These are phyloP conservation scores for Drosophila albomicans DNA, from an alignment of 1,140 invertebrate species.

Conservation along the genomic window DNA sequence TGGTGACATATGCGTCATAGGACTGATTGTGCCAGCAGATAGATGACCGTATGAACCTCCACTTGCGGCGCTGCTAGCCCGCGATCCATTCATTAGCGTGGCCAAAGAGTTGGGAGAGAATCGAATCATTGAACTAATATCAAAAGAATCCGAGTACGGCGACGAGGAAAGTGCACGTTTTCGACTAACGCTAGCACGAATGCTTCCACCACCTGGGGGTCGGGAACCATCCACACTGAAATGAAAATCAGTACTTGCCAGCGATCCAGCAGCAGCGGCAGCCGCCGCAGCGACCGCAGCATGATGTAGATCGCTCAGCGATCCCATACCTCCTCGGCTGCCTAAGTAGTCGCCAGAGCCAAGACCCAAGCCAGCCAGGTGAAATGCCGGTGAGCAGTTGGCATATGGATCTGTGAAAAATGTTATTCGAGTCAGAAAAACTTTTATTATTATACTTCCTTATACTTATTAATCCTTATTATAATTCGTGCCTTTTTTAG, in stretches of 20 bases:
- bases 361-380: slow-evolving; percentile 73
- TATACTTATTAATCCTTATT: too few species aligned
- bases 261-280: slow-evolving; percentile 85
- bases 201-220: slow-evolving; percentile 70
- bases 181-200: slow-evolving; percentile 90
- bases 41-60: slow-evolving; percentile 97
- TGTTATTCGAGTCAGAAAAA: background rate
- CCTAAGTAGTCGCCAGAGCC: slow-evolving; percentile 77
- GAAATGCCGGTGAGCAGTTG: slow-evolving; percentile 72
- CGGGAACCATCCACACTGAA: slow-evolving; percentile 90
- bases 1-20: slow-evolving; percentile 88
- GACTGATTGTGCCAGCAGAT: slow-evolving; percentile 89
- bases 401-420: slow-evolving; percentile 68
- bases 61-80: slow-evolving; percentile 92
- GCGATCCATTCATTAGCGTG: slow-evolving; percentile 95
- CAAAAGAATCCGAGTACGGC: slow-evolving; percentile 96
- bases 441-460: too few species aligned
- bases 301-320: slow-evolving; percentile 74
- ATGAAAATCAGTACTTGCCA: slow-evolving; percentile 90
- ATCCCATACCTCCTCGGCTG: slow-evolving; percentile 61
- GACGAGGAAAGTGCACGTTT: slow-evolving; percentile 97
- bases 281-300: slow-evolving; percentile 72
- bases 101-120: slow-evolving; percentile 97
- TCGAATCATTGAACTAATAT: slow-evolving; percentile 97
- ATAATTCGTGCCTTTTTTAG: too few species aligned